phyloP scores from a whole-genome alignment of 2,888 invertebrate genomes.

The Mesorhabditis belari region DNA sequence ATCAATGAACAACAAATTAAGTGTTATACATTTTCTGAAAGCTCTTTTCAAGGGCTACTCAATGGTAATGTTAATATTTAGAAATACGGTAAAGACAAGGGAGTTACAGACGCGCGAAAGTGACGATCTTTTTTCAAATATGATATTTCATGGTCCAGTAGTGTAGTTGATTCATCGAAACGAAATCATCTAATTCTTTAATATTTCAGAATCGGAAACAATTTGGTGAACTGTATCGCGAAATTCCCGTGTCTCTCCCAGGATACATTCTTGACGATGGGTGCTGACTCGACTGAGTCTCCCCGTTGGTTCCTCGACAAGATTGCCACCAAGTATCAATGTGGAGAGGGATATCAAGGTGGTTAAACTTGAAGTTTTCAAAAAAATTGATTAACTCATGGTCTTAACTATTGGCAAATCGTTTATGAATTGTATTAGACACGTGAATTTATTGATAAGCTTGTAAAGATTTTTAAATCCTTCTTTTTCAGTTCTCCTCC shows the following conservation, averaged over 20 bases:
- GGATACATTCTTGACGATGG: neutral
- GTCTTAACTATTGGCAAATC: no score
- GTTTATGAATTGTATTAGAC: no score
- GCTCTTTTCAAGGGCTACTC: no score
- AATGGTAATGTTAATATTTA: no score
- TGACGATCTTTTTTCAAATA: no score
- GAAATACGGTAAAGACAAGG: no score
- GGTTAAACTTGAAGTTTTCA: neutral
- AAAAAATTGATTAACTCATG: no score
- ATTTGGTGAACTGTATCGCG: neutral
- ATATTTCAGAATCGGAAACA: neutral
- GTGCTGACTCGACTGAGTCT: neutral
- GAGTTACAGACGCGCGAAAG: no score
- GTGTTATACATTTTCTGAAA: no score
- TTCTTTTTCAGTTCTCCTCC: neutral
- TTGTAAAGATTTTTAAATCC: neutral
- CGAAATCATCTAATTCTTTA: neutral
- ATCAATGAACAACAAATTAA: no score
- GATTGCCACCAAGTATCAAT: neutral
- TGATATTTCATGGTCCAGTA: no score
- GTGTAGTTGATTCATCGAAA: neutral
- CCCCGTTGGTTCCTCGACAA: neutral
- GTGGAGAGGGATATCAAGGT: neutral
- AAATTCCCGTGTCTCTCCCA: neutral
- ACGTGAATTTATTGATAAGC: no score